A percentile compares a stretch with the other conserved stretches of the same genome.
These are phyloP conservation scores for Galerucella calmariensis DNA, from an alignment of 2,888 invertebrate genomes.

Conservation along the genomic window DNA sequence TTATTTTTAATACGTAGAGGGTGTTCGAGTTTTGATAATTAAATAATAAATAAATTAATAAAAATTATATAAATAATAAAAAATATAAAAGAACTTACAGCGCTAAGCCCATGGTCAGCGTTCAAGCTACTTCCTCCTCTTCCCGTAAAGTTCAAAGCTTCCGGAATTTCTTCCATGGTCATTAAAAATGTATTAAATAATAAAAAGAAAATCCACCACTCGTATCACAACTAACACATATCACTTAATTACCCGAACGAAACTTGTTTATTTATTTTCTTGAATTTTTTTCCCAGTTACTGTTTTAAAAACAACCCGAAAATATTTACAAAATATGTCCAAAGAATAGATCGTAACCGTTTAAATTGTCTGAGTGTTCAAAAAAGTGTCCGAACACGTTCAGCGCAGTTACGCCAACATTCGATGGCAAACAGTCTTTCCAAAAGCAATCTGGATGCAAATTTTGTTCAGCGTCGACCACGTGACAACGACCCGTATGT, in stretches of 20 bases:
- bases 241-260: constrained; percentile 31
- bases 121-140: constrained; percentile 48
- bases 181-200: constrained; percentile 21
- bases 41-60: too few relatives aligned
- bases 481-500: constrained; percentile 28
- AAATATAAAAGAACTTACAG: constrained; percentile 45
- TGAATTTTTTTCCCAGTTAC: constrained; percentile 26
- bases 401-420: constrained; percentile 21
- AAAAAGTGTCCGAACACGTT: constrained; percentile 5
- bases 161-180: constrained; percentile 56
- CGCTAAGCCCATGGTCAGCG: constrained; percentile 48
- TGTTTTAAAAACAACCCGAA: constrained; percentile 39
- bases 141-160: constrained; percentile 55
- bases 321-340: constrained; percentile 43
- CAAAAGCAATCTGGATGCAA: constrained; percentile 39
- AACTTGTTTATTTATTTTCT: constrained; percentile 34
- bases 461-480: constrained; percentile 34
- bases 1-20: too few relatives aligned
- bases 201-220: constrained; percentile 31
- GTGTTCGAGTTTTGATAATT: too few relatives aligned
- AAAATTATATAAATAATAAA: neutral
- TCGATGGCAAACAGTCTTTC: constrained; percentile 34
- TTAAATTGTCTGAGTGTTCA: constrained; percentile 13
- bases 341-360: constrained; percentile 24
- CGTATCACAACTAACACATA: constrained; percentile 35